Conservation (phyloP, 2,888 invertebrate genomes). For the Cephalotes varians region DNA sequence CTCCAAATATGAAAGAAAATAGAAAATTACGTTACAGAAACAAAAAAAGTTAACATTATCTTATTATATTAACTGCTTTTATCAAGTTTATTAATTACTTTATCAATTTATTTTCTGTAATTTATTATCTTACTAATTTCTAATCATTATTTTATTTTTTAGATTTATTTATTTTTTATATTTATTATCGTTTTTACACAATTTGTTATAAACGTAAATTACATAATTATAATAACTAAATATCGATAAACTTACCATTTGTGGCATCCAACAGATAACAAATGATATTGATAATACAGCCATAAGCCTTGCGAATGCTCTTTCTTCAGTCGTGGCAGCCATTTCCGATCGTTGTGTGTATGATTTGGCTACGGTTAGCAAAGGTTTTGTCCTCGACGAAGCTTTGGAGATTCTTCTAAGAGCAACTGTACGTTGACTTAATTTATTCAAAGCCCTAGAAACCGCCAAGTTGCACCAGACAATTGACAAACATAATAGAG, state of each 20-base stretch:
- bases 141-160: not conserved
- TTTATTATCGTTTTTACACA: not conserved
- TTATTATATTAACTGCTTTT: not conserved
- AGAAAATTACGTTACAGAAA: not conserved
- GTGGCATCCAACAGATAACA: constrained; percentile 95
- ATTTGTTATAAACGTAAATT: not conserved
- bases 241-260: constrained; percentile 89
- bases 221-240: not conserved
- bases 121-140: not conserved
- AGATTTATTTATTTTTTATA: constrained; percentile 6
- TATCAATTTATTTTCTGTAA: not conserved
- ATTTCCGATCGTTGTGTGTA: constrained; percentile 73
- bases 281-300: constrained; percentile 93
- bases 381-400: constrained; percentile 81
- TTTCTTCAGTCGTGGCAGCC: constrained; percentile 91
- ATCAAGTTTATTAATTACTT: not conserved
- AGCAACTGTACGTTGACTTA: constrained; percentile 83
- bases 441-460: constrained; percentile 90
- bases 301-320: constrained; percentile 95
- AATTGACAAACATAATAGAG: constrained; percentile 90
- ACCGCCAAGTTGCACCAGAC: constrained; percentile 94
- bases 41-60: not conserved
- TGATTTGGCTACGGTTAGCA: constrained; percentile 73
- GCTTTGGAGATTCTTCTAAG: constrained; percentile 82
- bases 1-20: not conserved